phyloP scores from a whole-genome alignment of 2,797 vertebrate species.

The Synaphobranchus kaupii region DNA sequence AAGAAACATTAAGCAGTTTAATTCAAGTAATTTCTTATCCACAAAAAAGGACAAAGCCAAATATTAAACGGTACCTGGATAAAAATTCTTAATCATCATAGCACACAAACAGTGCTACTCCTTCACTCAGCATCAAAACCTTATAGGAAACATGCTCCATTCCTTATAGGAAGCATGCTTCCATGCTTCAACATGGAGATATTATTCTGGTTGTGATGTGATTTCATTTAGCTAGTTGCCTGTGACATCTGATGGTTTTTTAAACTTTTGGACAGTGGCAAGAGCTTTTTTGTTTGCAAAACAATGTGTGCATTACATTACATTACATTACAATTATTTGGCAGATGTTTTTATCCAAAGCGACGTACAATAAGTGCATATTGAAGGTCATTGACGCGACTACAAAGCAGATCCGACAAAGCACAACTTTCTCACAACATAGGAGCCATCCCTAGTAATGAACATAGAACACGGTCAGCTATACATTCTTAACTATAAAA shows the following conservation, averaged over 20 bases:
- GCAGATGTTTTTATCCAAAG: no score
- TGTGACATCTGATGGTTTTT: not conserved
- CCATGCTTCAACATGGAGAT: not conserved
- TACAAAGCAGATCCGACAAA: no score
- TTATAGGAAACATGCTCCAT: no score
- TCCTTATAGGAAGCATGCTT: no score
- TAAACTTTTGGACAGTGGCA: not conserved
- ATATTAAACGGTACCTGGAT: not conserved
- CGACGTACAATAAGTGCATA: no score
- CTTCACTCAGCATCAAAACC: not conserved
- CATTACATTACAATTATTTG: no score
- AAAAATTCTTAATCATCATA: not conserved
- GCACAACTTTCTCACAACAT: no score
- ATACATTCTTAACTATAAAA: no score
- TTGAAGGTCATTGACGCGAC: no score
- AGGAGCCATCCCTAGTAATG: no score
- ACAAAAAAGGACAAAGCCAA: not conserved
- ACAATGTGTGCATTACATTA: constrained; percentile 5
- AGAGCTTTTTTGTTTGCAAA: not conserved
- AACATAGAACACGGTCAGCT: no score
- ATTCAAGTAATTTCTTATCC: not conserved
- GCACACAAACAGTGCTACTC: not conserved
- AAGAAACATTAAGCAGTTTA: not conserved
- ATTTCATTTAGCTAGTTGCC: not conserved
- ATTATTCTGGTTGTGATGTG: not conserved